Evolutionary conservation across 2,888 invertebrate species (phyloP).

Genomic region (Eilema caniola): DNA sequence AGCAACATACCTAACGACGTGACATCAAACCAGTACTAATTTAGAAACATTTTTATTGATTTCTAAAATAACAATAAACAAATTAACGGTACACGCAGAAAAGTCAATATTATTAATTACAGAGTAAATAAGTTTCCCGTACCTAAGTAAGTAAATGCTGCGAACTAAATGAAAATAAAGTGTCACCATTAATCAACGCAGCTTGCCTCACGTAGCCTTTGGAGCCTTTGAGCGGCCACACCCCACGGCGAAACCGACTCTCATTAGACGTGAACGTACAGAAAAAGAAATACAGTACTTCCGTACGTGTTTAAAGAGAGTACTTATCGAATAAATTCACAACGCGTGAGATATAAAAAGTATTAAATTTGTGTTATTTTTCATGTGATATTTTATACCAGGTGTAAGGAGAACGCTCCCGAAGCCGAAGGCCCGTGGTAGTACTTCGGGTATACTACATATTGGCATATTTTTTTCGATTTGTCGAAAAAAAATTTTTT

Average conservation of each 20-base stretch:
- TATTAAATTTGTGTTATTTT: background rate
- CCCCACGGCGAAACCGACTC: conserved; percentile 13
- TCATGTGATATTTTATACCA: no score
- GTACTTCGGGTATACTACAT: no score
- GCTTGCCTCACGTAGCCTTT: conserved; percentile 61
- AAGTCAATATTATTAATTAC: conserved; percentile 28
- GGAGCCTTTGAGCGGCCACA: conserved; percentile 34
- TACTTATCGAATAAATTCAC: background rate
- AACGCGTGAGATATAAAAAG: background rate
- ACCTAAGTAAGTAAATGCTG: conserved; percentile 39
- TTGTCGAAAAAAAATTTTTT: no score
- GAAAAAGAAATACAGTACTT: background rate
- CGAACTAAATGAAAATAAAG: conserved; percentile 72
- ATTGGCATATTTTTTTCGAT: no score
- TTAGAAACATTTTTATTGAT: no score
- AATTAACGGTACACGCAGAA: background rate
- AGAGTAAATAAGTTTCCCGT: conserved; percentile 43
- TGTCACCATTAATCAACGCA: conserved; percentile 72
- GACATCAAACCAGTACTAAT: background rate
- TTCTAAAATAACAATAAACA: background rate
- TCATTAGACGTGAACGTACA: conserved; percentile 17
- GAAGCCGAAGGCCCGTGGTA: no score
- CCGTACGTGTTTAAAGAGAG: background rate
- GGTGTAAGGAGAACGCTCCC: no score
- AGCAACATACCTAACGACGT: no score